Conservation (phyloP, 2,113 vertebrate species). For the Peucedramus taeniatus region DNA sequence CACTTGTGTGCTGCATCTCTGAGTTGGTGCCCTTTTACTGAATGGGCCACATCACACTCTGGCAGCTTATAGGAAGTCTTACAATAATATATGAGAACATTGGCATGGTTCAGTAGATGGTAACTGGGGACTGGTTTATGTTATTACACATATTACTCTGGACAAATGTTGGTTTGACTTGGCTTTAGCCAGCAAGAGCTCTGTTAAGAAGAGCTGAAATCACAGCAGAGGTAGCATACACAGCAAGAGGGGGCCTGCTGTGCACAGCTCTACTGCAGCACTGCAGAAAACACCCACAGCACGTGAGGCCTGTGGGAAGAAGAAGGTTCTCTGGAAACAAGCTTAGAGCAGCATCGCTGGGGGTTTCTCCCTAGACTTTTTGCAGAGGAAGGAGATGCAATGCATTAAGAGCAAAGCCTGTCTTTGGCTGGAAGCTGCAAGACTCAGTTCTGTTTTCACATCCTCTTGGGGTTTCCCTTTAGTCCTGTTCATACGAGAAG, state of each 20-base stretch:
- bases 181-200: neutral
- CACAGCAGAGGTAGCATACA: accelerated
- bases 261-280: neutral
- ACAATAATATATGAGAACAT: neutral
- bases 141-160: neutral
- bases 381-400: neutral
- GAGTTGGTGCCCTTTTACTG: neutral
- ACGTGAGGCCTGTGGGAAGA: neutral
- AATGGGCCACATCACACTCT: accelerated
- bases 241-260: neutral
- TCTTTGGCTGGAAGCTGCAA: neutral
- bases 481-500: neutral
- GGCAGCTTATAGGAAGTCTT: neutral
- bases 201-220: neutral
- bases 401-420: neutral
- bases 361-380: neutral
- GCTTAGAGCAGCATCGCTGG: neutral
- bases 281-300: neutral
- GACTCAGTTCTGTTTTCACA: neutral
- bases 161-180: neutral
- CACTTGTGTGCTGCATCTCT: neutral
- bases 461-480: slow-evolving; percentile 5
- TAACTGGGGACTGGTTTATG: neutral
- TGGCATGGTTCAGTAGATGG: neutral
- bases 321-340: neutral